Evolutionary conservation across 1,140 invertebrate species (phyloP), one percentile per base, ranked within the genome.

Genomic region (Drosophila parabipectinata): DNA sequence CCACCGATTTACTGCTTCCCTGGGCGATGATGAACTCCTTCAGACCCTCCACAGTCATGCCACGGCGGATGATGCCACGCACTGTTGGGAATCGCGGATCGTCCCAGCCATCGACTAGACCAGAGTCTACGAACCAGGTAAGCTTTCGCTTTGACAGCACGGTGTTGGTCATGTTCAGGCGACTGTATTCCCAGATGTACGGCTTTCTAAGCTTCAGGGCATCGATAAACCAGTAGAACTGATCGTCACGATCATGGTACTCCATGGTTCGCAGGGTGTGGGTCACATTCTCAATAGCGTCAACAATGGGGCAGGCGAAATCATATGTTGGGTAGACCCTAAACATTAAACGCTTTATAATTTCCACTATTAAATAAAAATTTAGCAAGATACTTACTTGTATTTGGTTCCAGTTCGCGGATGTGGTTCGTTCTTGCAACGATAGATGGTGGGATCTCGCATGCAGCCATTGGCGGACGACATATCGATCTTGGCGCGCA

Each of bases 251-350:
- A 92, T 99, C 99, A 84, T 98, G 97, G 92, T 99, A 99, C 93
- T 99, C 99, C 91, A 98, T 99, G 0, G 99, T 99, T 64, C 99
- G 94, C 37, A 99, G 93, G 4, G 98, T 97, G 92, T 99, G 99
- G 0, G 99, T 99, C 5, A 99, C 98, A 60, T 96, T 96, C 93
- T 99, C 99, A 50, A 99, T 94, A 51, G 97, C 96, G 92, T 99
- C 99, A 3, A 99, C 98, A 89, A 99, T 99, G 3, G 99, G 99
- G 92, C 99, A 99, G 1, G 99, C 98, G 94, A 99, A 99, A 93
- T 99, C 99, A 90, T 99, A 99, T 0, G 99, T 99, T 26, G 99
- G 99, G 93, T 99, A 99, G 3, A 99, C 98, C 87, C 98, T 99
- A 90, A 92, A 94, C 84, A 77, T 59, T 34, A 72, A 2, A 3